Percentiles rank a stretch among this genome's conserved stretches.
These are phyloP conservation scores for Hippoglossus stenolepis DNA, from an alignment of 2,113 vertebrate species.

Conservation along the genomic window DNA sequence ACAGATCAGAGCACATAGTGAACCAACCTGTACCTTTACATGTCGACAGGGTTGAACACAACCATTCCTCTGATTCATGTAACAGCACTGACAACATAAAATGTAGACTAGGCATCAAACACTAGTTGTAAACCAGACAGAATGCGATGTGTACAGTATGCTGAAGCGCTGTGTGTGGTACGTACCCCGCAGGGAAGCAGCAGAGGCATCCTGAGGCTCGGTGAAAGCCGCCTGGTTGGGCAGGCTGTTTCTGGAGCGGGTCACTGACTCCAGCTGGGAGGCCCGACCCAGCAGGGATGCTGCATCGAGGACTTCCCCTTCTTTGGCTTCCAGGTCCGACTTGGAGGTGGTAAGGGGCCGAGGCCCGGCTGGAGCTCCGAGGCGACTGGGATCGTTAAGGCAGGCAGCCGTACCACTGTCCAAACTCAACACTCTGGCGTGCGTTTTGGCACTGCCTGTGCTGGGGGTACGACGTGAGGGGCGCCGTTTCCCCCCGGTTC, in stretches of 20 bases:
- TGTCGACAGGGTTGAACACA: neutral
- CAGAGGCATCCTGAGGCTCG: constrained; percentile 88
- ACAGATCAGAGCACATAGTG: no score
- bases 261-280: constrained; percentile 97
- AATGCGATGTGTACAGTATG: constrained; percentile 22
- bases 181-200: constrained; percentile 88
- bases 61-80: neutral
- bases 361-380: constrained; percentile 88
- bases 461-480: constrained; percentile 89
- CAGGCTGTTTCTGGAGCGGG: constrained; percentile 96
- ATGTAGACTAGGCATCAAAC: constrained; percentile 22
- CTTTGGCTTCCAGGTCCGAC: constrained; percentile 99
- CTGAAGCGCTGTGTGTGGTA: constrained; percentile 45
- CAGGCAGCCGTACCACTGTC: constrained; percentile 97
- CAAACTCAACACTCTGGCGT: constrained; percentile 94
- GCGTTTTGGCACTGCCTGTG: constrained; percentile 91
- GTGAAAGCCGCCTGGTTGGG: constrained; percentile 91
- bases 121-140: neutral
- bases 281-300: constrained; percentile 95
- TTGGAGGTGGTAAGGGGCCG: constrained; percentile 97
- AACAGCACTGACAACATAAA: neutral
- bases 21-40: no score
- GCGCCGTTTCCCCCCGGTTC: constrained; percentile 82
- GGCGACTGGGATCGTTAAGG: constrained; percentile 90
- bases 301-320: constrained; percentile 98